Percentiles rank a stretch among this genome's conserved stretches.
These are phyloP conservation scores for Ceratina japonica DNA, from an alignment of 1,140 invertebrate genomes.

Conservation along the genomic window DNA sequence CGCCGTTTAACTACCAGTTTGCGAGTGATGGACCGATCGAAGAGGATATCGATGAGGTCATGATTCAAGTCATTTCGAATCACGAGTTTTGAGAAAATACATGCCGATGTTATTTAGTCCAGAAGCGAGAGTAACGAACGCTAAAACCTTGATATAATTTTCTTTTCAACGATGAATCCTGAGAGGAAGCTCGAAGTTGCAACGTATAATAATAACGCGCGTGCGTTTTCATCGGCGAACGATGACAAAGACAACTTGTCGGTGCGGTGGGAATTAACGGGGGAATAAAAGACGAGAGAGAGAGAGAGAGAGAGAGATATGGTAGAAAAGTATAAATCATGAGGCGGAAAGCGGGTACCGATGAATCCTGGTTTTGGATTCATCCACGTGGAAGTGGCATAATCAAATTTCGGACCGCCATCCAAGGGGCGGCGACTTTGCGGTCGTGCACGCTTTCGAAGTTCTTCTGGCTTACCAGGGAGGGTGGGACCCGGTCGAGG, in stretches of 20 bases:
- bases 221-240: conserved; percentile 12
- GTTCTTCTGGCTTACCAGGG: conserved; percentile 56
- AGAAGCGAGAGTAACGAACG: no score
- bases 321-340: conserved; percentile 57
- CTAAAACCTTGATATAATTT: no score
- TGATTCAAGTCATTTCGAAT: no score
- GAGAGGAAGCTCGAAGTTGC: no score
- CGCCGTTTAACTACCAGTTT: neutral
- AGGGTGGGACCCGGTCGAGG: conserved; percentile 63
- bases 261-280: conserved; percentile 13
- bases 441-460: conserved; percentile 63
- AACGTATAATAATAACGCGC: neutral
- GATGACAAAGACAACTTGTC: conserved; percentile 62
- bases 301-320: neutral
- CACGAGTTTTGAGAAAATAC: no score
- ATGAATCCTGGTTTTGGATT: conserved; percentile 56
- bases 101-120: no score
- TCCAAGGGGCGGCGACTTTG: conserved; percentile 66
- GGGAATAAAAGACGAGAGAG: conserved; percentile 1
- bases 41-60: no score
- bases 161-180: no score
- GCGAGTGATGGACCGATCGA: no score
- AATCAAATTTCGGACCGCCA: conserved; percentile 66
- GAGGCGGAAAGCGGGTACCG: conserved; percentile 41
- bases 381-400: conserved; percentile 64